Evolutionary conservation across 1,140 invertebrate genomes (phyloP).

Genomic region (Cheumatopsyche charites): DNA sequence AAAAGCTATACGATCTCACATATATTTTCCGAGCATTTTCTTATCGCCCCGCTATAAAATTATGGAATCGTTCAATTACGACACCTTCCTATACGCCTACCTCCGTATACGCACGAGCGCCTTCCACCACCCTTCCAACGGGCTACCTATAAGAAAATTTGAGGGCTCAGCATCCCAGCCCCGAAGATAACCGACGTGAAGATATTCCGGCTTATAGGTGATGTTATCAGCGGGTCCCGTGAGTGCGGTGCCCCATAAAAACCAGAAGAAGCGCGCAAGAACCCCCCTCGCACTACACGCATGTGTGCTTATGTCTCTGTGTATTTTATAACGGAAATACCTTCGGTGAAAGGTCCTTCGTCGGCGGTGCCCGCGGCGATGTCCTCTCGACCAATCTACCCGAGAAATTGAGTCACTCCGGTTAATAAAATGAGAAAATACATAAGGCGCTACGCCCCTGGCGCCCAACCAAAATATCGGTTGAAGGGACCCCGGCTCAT

Average conservation of each 20-base stretch:
- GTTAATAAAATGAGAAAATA: constrained; percentile 49
- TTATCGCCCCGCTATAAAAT: too few species aligned
- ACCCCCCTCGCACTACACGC: neutral
- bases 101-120: neutral
- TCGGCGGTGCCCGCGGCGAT: constrained; percentile 32
- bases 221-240: constrained; percentile 23
- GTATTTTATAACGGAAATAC: constrained; percentile 45
- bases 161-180: constrained; percentile 12
- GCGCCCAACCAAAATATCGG: constrained; percentile 44
- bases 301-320: constrained; percentile 13
- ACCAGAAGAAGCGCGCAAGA: constrained; percentile 18
- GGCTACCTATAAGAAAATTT: constrained; percentile 22
- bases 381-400: constrained; percentile 43
- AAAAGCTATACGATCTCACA: too few species aligned
- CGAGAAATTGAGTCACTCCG: constrained; percentile 48
- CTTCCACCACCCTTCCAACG: neutral
- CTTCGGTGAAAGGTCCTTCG: constrained; percentile 35
- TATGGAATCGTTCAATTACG: constrained; percentile 5
- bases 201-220: constrained; percentile 22
- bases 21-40: too few species aligned
- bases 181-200: constrained; percentile 10
- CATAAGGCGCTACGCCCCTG: constrained; percentile 41
- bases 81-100: neutral
- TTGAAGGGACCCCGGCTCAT: constrained; percentile 2
- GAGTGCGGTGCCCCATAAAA: constrained; percentile 26